Conservation (phyloP, 2,797 vertebrate species). For the Hapalemur alaotrensis region DNA sequence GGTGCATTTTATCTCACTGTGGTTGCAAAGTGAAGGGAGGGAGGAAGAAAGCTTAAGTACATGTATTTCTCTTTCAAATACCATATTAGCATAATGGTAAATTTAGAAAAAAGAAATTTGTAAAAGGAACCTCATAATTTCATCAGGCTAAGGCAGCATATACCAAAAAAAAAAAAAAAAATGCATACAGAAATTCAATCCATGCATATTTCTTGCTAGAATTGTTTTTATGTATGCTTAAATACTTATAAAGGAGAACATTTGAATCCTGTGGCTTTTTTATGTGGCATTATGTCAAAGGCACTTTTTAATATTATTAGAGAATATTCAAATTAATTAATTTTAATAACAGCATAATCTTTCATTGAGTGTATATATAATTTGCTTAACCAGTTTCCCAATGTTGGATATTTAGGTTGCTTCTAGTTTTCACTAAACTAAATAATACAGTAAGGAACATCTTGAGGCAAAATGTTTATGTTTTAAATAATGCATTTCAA, state of each 20-base stretch:
- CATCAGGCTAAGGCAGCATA: neutral
- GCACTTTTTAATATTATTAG: neutral
- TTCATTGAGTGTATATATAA: neutral
- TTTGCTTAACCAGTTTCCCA: neutral
- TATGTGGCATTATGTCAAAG: neutral
- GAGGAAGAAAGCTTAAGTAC: neutral
- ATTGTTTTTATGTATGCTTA: neutral
- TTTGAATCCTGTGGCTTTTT: neutral
- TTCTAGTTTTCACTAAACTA: conserved; percentile 34
- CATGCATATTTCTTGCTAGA: neutral
- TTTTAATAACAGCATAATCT: neutral
- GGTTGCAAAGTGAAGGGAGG: neutral
- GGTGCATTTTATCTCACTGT: neutral
- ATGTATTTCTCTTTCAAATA: neutral
- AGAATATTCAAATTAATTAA: neutral
- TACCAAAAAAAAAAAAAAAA: too few relatives aligned
- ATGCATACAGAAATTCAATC: neutral
- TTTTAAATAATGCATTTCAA: neutral
- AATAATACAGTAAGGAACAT: neutral
- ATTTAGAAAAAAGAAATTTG: neutral
- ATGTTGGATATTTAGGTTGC: neutral
- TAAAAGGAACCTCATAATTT: neutral
- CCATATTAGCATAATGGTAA: neutral
- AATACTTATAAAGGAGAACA: neutral
- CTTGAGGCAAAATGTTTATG: neutral